Percentiles rank a stretch among this genome's conserved stretches.
phyloP scores from a whole-genome alignment of 1,140 invertebrate species.

The Leucophenga varia region DNA sequence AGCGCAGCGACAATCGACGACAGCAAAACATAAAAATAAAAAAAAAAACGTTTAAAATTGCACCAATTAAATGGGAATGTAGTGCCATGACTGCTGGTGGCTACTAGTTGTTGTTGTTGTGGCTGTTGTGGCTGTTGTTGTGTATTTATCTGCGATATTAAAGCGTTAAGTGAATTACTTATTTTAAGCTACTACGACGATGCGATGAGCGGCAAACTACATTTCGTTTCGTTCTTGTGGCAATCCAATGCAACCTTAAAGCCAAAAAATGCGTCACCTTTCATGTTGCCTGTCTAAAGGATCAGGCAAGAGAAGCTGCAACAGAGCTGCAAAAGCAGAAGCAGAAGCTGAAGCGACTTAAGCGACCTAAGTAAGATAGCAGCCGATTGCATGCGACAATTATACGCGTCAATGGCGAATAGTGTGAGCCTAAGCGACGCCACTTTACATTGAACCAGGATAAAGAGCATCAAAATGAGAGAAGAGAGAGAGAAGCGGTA shows the following conservation, averaged over 20 bases:
- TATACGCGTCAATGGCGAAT: conserved; percentile 37
- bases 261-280: conserved; percentile 41
- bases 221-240: conserved; percentile 15
- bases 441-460: conserved; percentile 7
- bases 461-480: too few relatives aligned
- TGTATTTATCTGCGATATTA: conserved; percentile 55
- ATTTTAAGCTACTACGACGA: too few relatives aligned
- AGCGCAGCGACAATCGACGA: too few relatives aligned
- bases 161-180: conserved; percentile 56
- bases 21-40: too few relatives aligned
- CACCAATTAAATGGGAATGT: conserved; percentile 49
- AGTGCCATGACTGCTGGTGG: neutral
- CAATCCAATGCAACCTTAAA: conserved; percentile 5
- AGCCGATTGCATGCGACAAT: conserved; percentile 50
- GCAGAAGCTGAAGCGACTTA: conserved; percentile 7
- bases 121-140: neutral
- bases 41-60: conserved; percentile 50
- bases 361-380: conserved; percentile 22
- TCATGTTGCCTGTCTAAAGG: conserved; percentile 33
- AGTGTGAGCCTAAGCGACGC: too few relatives aligned
- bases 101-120: too few relatives aligned
- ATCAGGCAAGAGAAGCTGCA: neutral
- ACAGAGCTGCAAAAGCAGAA: neutral
- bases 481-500: too few relatives aligned
- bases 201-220: conserved; percentile 5